Evolutionary conservation across 2,113 vertebrate species (phyloP), one percentile per base, ranked within the genome.

Genomic region (Burhinus oedicnemus): DNA sequence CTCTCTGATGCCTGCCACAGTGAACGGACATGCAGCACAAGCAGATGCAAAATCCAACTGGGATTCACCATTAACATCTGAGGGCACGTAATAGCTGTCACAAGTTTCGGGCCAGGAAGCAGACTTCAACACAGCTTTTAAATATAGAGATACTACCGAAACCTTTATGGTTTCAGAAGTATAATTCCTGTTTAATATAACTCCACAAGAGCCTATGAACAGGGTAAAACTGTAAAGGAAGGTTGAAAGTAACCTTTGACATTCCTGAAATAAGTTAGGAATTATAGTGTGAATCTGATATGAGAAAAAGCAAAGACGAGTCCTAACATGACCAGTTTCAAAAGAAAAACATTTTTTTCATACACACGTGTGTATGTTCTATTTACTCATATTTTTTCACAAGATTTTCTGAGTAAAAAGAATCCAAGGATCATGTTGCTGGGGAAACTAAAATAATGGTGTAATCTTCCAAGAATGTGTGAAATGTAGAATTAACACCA

Each of bases 401-500:
- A 84, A 90, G 57, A 79, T 90, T 87, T 81, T 89, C 77, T 42
- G 47, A 93, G 87, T 55, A 69, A 84, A 95, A 82, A 82, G 40
- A 90, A 90, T 76, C 47, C 38, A 61, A 78, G 23, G 38, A 83
- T 83, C 3, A 0, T 30, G 71, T 95, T 94, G 93, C 86, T 92
- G 91, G 29, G 92, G 64, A 95, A 96, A 96, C 96, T 93, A 89
- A 96, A 97, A 95, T 97, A 95, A 89, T 77, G 82, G 85, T 52
- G 54, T 94, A 96, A 98, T 97, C 95, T 86, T 95, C 93, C 42
- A 23, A 95, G 69, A 96, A 97, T 92, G 84, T 86, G 96, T 36
- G 79, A 98, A 96, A 96, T 4, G 10, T 95, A 97, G 91, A 97
- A 98, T 98, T 98, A 98, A 97, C 96, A 98, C 90, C 79, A 83